Evolutionary conservation across 2,113 vertebrate species (phyloP), one percentile per base, ranked within the genome.

Genomic region (Pan paniscus): DNA sequence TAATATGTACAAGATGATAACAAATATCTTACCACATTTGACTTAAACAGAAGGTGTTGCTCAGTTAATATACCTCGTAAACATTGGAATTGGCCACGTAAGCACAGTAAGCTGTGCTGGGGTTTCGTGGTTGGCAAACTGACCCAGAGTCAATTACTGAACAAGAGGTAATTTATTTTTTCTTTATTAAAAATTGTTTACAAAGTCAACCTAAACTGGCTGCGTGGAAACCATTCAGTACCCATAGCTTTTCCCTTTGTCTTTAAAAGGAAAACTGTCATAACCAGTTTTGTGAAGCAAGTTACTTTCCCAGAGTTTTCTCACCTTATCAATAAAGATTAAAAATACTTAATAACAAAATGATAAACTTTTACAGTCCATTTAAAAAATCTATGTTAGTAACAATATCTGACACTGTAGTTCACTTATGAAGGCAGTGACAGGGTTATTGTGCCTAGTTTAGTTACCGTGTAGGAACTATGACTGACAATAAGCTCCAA

Each of bases 281-380:
- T 52, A 70, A 88, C 89, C 14, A 73, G 3, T 76, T 93, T 86
- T 94, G 40, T 59, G 61, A 96, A 87, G 82, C 57, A 93, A 48
- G 61, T 73, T 27, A 88, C 25, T 88, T 87, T 68, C 30, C 22
- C 13, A 59, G 87, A 9, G 16, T 92, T 87, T 68, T 89, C 25
- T 92, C 27, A 93, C 43, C n/a, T 93, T 82, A 40, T 43, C 80
- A 22, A 43, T 68, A 73, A 81, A 78, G 23, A 89, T 85, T 27
- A 70, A 92, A 61, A 90, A 25, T 46, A n/a, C 61, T 78, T 64
- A 90, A 59, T 12, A 52, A 76, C 13, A 43, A 76, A 96, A 57
- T 70, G 20, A 46, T 86, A 85, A 76, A 80, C 43, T 43, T 75
- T 80, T 68, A 55, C 32, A 67, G 48, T 43, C 46, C 25, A 43